Evolutionary conservation across 2,113 vertebrate genomes (phyloP), one percentile per base, ranked within the genome.

Genomic region (Mohoua ochrocephala): DNA sequence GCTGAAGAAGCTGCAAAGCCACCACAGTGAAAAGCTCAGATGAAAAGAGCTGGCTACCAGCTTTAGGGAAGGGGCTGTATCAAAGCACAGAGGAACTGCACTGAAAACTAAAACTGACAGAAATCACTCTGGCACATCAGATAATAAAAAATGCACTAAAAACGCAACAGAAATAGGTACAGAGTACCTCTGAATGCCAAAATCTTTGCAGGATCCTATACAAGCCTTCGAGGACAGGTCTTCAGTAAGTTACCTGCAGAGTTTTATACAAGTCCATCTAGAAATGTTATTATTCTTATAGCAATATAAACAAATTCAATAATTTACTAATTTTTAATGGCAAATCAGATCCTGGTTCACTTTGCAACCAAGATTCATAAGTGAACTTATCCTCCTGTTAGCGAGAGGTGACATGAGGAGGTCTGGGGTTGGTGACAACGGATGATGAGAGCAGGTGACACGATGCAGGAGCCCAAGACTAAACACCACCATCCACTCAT

Each of bases 141-240:
- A 24, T 47, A 42, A 77, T 19, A 35, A 59, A 61, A 94, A 79
- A 61, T 18, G 5, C 21, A 61, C 18, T 45, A 22, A 64, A 71
- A 76, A 0, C 0, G n/a, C 56, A 13, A 44, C 1, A 71, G 49
- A 82, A 89, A 13, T 28, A 82, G 2, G 20, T 13, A 49, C 11
- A 37, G 31, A 31, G 41, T 6, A 44, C 13, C 42, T 42, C 21
- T 12, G 33, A 75, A 14, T 26, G 59, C 7, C 39, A 69, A 82
- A 54, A 57, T 24, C 45, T 39, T 59, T 27, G 9, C 16, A 76
- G 41, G 52, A 79, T 33, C 31, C 24, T 19, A 31, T 3, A 7
- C 11, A 69, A 44, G 12, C 14, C 37, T 50, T 57, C 0, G 0
- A 87, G 39, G 9, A 50, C 0, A 1, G 10, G 14, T 6, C 7